These are phyloP conservation scores for Promerops cafer DNA, from an alignment of 2,113 vertebrate species.

Conservation along the genomic window DNA sequence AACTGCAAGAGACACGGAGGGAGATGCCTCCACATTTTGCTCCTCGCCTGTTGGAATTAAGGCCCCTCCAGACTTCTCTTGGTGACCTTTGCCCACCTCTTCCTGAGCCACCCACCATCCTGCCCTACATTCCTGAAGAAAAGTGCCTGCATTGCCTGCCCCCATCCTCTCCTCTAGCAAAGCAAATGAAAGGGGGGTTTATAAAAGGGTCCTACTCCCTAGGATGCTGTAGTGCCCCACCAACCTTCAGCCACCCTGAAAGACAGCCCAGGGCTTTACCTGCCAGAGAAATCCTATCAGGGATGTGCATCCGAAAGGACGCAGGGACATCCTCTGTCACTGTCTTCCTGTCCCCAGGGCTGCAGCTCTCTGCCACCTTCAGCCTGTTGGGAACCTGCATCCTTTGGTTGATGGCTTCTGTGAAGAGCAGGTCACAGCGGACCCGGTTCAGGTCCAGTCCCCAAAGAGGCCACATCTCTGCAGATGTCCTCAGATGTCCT, in stretches of 20 bases:
- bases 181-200: background rate
- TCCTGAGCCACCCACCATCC: too few relatives aligned
- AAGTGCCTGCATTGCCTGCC: background rate
- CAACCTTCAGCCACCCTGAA: background rate
- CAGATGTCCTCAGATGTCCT: background rate
- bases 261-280: constrained; percentile 40
- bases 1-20: background rate
- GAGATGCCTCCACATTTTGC: background rate
- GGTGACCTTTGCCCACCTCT: background rate
- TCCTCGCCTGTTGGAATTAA: background rate
- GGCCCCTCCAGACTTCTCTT: background rate
- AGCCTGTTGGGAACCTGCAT: constrained; percentile 76
- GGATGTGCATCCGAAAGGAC: constrained; percentile 72
- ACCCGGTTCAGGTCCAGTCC: background rate
- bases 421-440: constrained; percentile 59
- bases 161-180: background rate
- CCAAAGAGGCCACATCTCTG: background rate
- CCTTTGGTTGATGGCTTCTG: constrained; percentile 70
- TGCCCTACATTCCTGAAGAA: background rate
- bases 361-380: constrained; percentile 37
- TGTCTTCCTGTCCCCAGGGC: background rate
- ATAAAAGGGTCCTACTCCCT: background rate
- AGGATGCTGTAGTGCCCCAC: background rate
- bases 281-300: constrained; percentile 72
- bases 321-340: constrained; percentile 14